Percentiles rank a stretch among this genome's conserved stretches.
phyloP scores from a whole-genome alignment of 1,140 invertebrate genomes.

The Doryteuthis pealeii region DNA sequence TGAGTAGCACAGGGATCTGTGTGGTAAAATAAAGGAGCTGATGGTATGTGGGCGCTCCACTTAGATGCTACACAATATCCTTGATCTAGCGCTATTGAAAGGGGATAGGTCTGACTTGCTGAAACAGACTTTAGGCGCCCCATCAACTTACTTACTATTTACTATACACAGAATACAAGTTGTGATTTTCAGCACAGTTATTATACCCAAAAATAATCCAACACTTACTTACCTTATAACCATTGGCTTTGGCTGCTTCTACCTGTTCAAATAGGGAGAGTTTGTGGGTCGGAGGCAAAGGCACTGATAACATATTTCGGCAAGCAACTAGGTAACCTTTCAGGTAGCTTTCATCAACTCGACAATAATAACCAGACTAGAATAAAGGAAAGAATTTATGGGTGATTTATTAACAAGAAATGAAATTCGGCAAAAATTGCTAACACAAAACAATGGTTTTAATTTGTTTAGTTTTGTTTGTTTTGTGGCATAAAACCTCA shows the following conservation, averaged over 20 bases:
- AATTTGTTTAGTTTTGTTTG: background rate
- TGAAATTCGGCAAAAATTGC: background rate
- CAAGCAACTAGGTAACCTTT: constrained; percentile 43
- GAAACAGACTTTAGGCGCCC: too few relatives aligned
- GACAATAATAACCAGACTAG: background rate
- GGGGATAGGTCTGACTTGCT: too few relatives aligned
- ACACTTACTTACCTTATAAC: constrained; percentile 33
- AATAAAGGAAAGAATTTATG: background rate
- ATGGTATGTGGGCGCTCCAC: too few relatives aligned
- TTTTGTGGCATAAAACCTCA: background rate
- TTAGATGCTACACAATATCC: too few relatives aligned
- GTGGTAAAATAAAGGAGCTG: too few relatives aligned
- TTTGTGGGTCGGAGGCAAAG: constrained; percentile 15
- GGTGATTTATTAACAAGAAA: background rate
- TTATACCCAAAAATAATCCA: too few relatives aligned
- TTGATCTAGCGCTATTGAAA: too few relatives aligned
- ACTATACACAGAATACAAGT: too few relatives aligned
- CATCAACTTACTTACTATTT: too few relatives aligned
- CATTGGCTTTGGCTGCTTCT: constrained; percentile 34
- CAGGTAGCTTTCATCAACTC: constrained; percentile 14
- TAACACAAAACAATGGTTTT: background rate
- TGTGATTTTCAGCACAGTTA: too few relatives aligned
- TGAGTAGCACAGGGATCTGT: too few relatives aligned
- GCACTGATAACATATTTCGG: constrained; percentile 35
- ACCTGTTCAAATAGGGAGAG: constrained; percentile 35